Evolutionary conservation across 2,888 invertebrate species (phyloP).

Genomic region (Antheraea yamamai): DNA sequence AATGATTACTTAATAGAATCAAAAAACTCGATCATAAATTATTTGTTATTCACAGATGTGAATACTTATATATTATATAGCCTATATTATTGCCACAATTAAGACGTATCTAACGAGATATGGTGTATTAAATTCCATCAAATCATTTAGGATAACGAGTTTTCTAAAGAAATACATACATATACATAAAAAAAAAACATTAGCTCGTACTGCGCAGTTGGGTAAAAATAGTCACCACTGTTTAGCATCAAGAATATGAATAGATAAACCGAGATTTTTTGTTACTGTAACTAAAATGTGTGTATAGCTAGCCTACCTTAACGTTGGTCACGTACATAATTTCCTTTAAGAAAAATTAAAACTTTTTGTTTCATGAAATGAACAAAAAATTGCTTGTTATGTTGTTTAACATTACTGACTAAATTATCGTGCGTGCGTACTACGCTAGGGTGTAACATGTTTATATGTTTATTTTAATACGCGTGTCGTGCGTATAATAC

Average conservation of each 20-base stretch:
- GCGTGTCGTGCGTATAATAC: conserved; percentile 82
- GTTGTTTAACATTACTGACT: conserved; percentile 16
- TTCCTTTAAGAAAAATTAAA: neutral
- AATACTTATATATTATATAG: neutral
- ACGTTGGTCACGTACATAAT: neutral
- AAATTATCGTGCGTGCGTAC: conserved; percentile 50
- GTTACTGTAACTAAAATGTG: neutral
- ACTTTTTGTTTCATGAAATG: no score
- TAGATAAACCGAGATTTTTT: neutral
- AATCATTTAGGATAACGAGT: neutral
- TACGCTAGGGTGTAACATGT: conserved; percentile 75
- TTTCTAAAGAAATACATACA: neutral
- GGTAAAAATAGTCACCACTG: no score
- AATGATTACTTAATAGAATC: no score
- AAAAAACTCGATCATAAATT: no score
- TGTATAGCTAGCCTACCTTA: neutral
- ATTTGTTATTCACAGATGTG: neutral
- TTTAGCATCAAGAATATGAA: neutral
- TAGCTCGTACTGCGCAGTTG: no score
- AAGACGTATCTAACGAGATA: neutral
- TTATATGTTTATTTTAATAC: conserved; percentile 83
- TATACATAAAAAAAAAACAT: no score
- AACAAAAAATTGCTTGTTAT: neutral
- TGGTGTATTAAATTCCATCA: neutral
- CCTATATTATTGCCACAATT: neutral